Evolutionary conservation across 2,113 vertebrate genomes (phyloP), one percentile per base, ranked within the genome.

Genomic region (Pardalotus punctatus): DNA sequence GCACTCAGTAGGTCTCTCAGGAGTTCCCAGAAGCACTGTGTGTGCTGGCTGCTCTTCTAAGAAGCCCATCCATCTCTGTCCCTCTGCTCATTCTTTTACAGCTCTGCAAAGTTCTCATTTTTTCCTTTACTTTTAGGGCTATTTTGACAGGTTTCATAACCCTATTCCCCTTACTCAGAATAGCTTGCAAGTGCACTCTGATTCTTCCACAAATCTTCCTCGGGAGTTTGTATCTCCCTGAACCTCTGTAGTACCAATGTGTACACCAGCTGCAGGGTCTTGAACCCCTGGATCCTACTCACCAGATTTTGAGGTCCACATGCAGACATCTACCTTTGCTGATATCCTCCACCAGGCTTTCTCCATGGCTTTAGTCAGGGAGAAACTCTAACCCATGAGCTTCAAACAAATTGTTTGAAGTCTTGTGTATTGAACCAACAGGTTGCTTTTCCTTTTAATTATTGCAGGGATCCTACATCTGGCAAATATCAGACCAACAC

Each of bases 1-100:
- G 94, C 86, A 90, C 95, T 97, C 88, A 92, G 80, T 66, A 35
- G n/a, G 88, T 95, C 86, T 94, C 95, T 58, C 86, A 90, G 95
- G 93, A 90, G 86, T 83, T 94, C 86, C 67, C 82, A 95, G 72
- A 93, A 94, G 88, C 88, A 74, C 80, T 40, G 80, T 62, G 72
- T 93, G 86, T 71, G 31, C 91, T 92, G 86, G 67, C 60, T 92
- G 60, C 65, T 81, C 94, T 96, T 95, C 88, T 91, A 91, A 96
- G 88, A 97, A 76, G 82, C 60, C 82, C 86, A 97, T 97, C 76
- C 72, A 93, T 95, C 93, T 93, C 76, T 81, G 86, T 95, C 80
- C 64, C 65, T 64, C 93, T 48, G 82, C 80, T 94, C 69, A 43
- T 90, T 93, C 76, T 71, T 86, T 93, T 81, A 88, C 91, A 91